phyloP scores from a whole-genome alignment of 2,888 invertebrate genomes.

The Drosophila percnosoma region DNA sequence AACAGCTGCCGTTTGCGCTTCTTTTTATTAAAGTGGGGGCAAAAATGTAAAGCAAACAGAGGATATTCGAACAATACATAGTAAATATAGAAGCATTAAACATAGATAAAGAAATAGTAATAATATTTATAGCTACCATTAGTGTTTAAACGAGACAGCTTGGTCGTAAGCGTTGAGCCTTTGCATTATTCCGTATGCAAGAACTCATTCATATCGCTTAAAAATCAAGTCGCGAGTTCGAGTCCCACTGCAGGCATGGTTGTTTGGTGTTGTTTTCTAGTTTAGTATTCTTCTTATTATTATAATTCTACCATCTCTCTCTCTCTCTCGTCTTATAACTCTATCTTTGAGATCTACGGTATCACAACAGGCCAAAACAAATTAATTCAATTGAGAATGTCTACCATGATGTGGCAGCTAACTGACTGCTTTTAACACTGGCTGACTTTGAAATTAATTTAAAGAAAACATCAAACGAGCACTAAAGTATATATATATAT shows the following conservation, averaged over 20 bases:
- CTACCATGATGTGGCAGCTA: conserved; percentile 26
- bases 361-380: not conserved
- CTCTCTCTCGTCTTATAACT: too few relatives aligned
- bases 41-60: conserved; percentile 3
- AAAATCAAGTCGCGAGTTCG: too few relatives aligned
- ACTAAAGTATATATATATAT: not conserved
- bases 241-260: too few relatives aligned
- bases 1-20: conserved; percentile 37
- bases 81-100: not conserved
- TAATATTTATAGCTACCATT: conserved; percentile 2
- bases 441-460: conserved; percentile 57
- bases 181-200: too few relatives aligned
- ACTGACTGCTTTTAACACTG: conserved; percentile 31
- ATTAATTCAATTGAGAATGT: conserved; percentile 24
- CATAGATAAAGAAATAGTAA: not conserved
- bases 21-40: conserved; percentile 2
- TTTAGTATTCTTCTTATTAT: too few relatives aligned
- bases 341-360: too few relatives aligned
- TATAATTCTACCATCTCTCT: too few relatives aligned
- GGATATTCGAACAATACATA: not conserved
- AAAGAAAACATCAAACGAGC: conserved; percentile 60
- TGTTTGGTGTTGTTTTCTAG: too few relatives aligned
- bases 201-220: too few relatives aligned
- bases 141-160: not conserved
- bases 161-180: too few relatives aligned